Evolutionary conservation across 1,140 invertebrate genomes (phyloP), one percentile per base, ranked within the genome.

Genomic region (Sycophaga agraensis): DNA sequence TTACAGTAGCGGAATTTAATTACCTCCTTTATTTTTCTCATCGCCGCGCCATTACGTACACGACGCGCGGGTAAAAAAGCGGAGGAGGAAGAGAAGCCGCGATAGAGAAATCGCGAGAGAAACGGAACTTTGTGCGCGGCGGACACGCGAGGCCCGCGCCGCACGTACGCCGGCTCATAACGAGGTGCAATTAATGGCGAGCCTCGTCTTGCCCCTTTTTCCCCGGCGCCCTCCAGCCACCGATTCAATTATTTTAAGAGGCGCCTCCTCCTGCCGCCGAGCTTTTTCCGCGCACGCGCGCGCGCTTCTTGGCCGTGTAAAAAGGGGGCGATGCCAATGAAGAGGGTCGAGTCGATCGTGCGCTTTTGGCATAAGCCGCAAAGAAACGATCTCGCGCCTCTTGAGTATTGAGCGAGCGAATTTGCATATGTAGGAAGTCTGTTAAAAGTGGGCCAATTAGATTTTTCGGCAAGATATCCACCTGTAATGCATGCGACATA

Each of bases 1-100:
- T 17, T 17, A 42, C 45, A 40, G 59, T 39, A 31, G 45, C 54
- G n/a, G 54, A 57, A 56, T 63, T 63, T 57, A 56, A 63, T 56
- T 57, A 43, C 37, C 19, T 16, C 57, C 45, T 56, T 63, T 63
- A 63, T 57, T 57, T n/a, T n/a, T 57, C 37, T 40, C 17, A 22
- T 40, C 19, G 24, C 0, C 3, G 14, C 28, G 50, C 31, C 56
- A 45, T 42, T 28, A 35, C 24, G 39, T 34, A 34, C 43, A 22
- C 43, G 51, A 50, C 53, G 46, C 24, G 37, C 40, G 39, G 28
- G n/a, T n/a, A n/a, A n/a, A 57, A 63, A 63, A 62, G 49, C 34
- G 28, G 46, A 35, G 39, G 48, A 37, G 17, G 49, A 24, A 35
- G 8, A 19, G 42, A n/a, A n/a, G 19, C 14, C 45, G 6, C n/a